phyloP scores from a whole-genome alignment of 2,888 invertebrate species.

The Diloba caeruleocephala region DNA sequence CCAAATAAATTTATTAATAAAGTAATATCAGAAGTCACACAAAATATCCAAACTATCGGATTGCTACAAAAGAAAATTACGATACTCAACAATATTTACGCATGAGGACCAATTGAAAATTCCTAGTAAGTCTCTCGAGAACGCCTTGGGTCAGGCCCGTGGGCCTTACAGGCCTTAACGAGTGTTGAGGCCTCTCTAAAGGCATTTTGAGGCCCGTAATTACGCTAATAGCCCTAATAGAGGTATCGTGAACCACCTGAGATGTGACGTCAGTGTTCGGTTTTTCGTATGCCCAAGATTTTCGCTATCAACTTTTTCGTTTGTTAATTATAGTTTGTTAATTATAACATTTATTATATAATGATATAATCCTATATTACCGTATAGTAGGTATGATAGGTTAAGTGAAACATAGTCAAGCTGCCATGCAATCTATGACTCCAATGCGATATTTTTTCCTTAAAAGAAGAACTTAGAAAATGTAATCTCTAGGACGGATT shows the following conservation, averaged over 20 bases:
- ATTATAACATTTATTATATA: no score
- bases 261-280: conserved; percentile 49
- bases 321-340: conserved; percentile 16
- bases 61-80: conserved; percentile 24
- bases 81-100: conserved; percentile 55
- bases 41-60: conserved; percentile 23
- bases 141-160: conserved; percentile 38
- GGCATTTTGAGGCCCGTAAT: conserved; percentile 71
- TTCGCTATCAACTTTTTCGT: conserved; percentile 8
- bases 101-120: conserved; percentile 63
- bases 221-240: conserved; percentile 76
- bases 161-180: conserved; percentile 63
- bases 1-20: conserved; percentile 12
- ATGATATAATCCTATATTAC: no score
- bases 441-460: no score
- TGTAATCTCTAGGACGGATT: no score
- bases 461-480: no score
- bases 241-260: conserved; percentile 67
- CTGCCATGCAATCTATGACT: no score
- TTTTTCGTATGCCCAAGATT: conserved; percentile 2
- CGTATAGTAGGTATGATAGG: no score
- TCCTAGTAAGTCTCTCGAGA: conserved; percentile 57
- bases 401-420: no score
- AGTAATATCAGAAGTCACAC: conserved; percentile 11
- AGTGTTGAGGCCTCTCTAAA: conserved; percentile 62